Evolutionary conservation across 2,888 invertebrate species (phyloP).

Genomic region (Amiota communis): DNA sequence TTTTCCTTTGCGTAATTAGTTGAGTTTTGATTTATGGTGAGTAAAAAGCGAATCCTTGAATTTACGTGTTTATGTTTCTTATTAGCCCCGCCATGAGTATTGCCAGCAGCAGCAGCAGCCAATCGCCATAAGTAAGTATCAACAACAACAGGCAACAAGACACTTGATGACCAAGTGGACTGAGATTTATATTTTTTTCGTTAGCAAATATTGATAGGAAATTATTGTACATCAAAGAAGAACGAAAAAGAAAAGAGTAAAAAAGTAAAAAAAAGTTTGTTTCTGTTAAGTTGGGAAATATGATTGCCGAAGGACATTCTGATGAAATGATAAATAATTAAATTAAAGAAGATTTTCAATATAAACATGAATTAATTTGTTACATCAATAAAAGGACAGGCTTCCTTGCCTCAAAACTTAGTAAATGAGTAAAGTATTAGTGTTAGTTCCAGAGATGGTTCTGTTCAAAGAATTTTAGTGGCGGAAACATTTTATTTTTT

Average conservation of each 20-base stretch:
- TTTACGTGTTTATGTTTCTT: slow-evolving; percentile 42
- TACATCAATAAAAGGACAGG: no score
- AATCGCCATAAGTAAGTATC: slow-evolving; percentile 21
- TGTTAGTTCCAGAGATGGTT: no score
- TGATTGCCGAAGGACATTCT: no score
- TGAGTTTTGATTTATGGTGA: slow-evolving; percentile 65
- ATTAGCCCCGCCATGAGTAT: background rate
- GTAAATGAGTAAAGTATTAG: no score
- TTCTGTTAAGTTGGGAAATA: no score
- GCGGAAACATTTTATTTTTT: no score
- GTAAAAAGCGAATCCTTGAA: slow-evolving; percentile 32
- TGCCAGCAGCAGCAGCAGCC: background rate
- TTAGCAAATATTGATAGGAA: slow-evolving; percentile 59
- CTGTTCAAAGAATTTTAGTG: no score
- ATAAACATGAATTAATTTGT: no score
- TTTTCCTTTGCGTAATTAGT: slow-evolving; percentile 62
- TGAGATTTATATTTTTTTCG: slow-evolving; percentile 42
- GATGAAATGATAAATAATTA: no score
- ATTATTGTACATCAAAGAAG: slow-evolving; percentile 49
- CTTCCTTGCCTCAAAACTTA: no score
- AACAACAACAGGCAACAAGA: no score
- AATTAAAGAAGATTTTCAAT: no score
- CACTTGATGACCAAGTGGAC: background rate
- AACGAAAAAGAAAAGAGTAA: background rate
- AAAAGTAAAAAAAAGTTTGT: background rate